Conservation (phyloP, 2,797 vertebrate species). For the Micromesistius poutassou region DNA sequence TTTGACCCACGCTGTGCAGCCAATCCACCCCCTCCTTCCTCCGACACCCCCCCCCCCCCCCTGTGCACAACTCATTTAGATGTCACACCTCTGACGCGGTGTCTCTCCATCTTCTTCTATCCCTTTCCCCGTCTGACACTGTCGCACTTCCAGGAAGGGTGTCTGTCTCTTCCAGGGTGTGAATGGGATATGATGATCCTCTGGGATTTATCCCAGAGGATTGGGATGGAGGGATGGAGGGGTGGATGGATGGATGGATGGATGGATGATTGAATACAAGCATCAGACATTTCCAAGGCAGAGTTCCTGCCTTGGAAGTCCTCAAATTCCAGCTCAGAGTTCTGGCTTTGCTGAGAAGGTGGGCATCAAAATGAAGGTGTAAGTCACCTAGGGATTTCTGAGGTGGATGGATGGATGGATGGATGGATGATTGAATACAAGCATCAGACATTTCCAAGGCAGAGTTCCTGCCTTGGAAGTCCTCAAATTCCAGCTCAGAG, state of each 20-base stretch:
- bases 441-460: background rate
- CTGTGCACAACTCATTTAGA: slow-evolving; percentile 11
- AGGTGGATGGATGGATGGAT: slow-evolving; percentile 6
- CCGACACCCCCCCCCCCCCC: background rate
- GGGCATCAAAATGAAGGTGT: no score
- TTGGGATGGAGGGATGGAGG: slow-evolving; percentile 1
- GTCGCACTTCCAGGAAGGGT: slow-evolving; percentile 31
- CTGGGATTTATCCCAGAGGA: slow-evolving; percentile 37
- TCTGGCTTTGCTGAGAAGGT: no score
- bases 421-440: background rate
- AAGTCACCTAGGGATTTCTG: no score
- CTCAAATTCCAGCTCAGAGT: no score
- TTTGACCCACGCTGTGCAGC: background rate
- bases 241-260: slow-evolving; percentile 3
- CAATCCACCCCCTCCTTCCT: background rate
- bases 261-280: background rate
- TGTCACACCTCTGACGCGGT: background rate
- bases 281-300: background rate
- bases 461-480: background rate
- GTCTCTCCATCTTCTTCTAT: slow-evolving; percentile 21
- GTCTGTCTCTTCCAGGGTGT: slow-evolving; percentile 40
- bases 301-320: no score
- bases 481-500: no score
- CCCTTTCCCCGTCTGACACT: slow-evolving; percentile 14
- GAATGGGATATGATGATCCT: slow-evolving; percentile 49